A percentile compares a stretch with the other conserved stretches of the same genome.
These are phyloP conservation scores for Mamestra brassicae DNA, from an alignment of 2,888 invertebrate species.

Conservation along the genomic window DNA sequence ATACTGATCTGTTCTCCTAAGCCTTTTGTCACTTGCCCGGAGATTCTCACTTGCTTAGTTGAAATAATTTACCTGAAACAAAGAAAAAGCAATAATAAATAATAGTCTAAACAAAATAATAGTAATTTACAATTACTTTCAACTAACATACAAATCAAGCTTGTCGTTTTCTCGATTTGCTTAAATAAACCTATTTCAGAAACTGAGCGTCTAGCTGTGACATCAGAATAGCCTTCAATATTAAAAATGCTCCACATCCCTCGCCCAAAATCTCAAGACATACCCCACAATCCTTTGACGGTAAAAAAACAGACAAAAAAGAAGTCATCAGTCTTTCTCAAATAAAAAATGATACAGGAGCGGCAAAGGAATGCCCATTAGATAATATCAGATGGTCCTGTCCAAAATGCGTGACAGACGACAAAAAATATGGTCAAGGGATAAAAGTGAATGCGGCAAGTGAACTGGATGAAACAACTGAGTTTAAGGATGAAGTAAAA, in stretches of 20 bases:
- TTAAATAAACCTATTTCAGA: too few species aligned
- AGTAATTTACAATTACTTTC: too few species aligned
- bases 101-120: not conserved
- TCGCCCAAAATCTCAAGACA: constrained; percentile 24
- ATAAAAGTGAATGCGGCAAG: constrained; percentile 35
- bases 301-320: constrained; percentile 36
- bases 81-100: constrained; percentile 15
- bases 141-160: too few species aligned
- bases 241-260: constrained; percentile 1
- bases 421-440: constrained; percentile 64
- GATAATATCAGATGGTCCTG: constrained; percentile 72
- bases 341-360: constrained; percentile 68
- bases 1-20: not conserved
- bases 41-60: not conserved
- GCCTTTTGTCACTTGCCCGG: too few species aligned
- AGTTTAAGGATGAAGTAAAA: not conserved
- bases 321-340: constrained; percentile 61
- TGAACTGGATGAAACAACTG: constrained; percentile 12
- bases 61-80: constrained; percentile 58
- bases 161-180: too few species aligned
- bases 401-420: constrained; percentile 60
- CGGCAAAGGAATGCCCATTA: constrained; percentile 75
- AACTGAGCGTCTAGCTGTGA: not conserved
- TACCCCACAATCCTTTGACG: constrained; percentile 38
- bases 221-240: too few species aligned